Conservation (phyloP, 2,113 vertebrate species). For the Aleadryas rufinucha region DNA sequence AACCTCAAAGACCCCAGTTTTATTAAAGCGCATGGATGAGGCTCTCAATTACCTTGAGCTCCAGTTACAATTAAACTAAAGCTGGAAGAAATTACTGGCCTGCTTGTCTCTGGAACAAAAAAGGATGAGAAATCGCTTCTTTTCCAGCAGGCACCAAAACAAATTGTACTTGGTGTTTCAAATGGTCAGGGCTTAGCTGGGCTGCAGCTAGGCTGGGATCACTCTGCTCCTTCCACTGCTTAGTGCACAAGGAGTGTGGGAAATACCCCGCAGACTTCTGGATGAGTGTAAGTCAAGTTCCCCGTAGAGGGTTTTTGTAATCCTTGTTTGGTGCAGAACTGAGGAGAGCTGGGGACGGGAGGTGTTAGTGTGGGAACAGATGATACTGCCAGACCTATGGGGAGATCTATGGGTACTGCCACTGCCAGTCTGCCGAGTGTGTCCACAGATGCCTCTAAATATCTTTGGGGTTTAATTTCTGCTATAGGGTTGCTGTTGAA, state of each 20-base stretch:
- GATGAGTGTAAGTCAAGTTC: not conserved
- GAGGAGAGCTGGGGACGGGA: not conserved
- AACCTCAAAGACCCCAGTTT: not conserved
- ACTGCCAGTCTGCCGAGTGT: not conserved
- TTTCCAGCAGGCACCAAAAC: not conserved
- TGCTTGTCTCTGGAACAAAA: constrained; percentile 1
- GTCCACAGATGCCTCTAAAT: not conserved
- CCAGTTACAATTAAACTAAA: constrained; percentile 5
- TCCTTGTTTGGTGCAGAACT: not conserved
- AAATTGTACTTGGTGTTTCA: not conserved
- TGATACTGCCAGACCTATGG: not conserved
- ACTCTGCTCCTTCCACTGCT: not conserved
- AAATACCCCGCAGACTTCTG: not conserved
- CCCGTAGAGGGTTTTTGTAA: not conserved
- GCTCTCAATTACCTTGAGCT: not conserved
- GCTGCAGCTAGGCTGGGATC: not conserved
- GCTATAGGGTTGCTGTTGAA: not conserved
- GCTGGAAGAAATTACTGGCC: constrained; percentile 4
- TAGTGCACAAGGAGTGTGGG: not conserved
- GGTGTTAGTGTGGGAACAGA: not conserved
- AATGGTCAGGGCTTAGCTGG: not conserved
- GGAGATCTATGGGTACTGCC: not conserved
- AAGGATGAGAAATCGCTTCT: not conserved
- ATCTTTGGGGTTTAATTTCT: not conserved
- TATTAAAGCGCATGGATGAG: not conserved